These are phyloP conservation scores for Cydia amplana DNA, from an alignment of 1,140 invertebrate species.

Conservation along the genomic window DNA sequence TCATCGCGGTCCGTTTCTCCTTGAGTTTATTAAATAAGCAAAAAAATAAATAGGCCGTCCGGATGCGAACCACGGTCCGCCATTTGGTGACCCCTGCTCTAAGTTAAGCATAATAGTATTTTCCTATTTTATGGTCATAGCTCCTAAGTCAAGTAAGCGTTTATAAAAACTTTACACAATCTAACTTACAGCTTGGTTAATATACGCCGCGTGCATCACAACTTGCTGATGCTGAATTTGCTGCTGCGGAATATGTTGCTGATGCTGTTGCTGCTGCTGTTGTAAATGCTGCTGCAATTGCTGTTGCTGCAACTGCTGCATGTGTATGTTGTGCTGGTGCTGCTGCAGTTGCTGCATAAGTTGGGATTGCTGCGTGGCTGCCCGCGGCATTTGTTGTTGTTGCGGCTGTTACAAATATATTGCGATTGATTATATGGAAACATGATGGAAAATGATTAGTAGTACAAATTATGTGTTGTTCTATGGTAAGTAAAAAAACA, in stretches of 20 bases:
- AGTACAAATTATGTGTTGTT: too few relatives aligned
- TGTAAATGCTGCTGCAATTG: conserved; percentile 54
- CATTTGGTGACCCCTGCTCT: too few relatives aligned
- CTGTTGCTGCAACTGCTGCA: conserved; percentile 52
- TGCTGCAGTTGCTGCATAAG: conserved; percentile 74
- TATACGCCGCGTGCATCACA: conserved; percentile 73
- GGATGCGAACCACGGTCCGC: too few relatives aligned
- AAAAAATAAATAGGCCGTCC: too few relatives aligned
- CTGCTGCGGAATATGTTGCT: conserved; percentile 50
- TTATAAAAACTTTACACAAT: neutral
- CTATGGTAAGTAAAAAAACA: too few relatives aligned
- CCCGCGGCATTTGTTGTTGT: conserved; percentile 57
- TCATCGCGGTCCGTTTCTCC: too few relatives aligned
- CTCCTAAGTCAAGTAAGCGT: too few relatives aligned
- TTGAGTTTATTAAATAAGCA: too few relatives aligned
- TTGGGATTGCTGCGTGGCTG: conserved; percentile 47
- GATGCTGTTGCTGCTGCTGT: conserved; percentile 42
- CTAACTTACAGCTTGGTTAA: conserved; percentile 65
- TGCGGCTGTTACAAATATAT: conserved; percentile 47
- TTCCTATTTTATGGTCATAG: too few relatives aligned
- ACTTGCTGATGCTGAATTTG: conserved; percentile 63
- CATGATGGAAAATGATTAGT: too few relatives aligned
- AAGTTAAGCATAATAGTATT: too few relatives aligned
- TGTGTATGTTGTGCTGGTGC: conserved; percentile 56
- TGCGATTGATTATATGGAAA: neutral